phyloP scores from a whole-genome alignment of 2,113 vertebrate genomes.

The Triplophysa siluroides region DNA sequence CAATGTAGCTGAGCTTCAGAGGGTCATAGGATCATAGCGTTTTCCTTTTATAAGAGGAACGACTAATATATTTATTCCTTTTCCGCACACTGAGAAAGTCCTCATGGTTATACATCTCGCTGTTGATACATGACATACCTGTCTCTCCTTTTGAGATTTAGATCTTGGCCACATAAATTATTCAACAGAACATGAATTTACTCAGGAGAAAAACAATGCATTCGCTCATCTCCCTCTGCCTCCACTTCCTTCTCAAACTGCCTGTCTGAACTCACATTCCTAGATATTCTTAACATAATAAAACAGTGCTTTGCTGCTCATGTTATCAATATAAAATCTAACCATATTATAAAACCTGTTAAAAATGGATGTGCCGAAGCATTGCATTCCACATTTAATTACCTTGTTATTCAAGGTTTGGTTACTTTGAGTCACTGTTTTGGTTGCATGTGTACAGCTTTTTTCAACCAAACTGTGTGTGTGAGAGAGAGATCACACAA shows the following conservation, averaged over 20 bases:
- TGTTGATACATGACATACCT: constrained; percentile 14
- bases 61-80: background rate
- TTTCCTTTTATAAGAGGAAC: constrained; percentile 1
- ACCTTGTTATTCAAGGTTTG: background rate
- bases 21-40: background rate
- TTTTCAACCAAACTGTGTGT: background rate
- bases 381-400: too few species aligned
- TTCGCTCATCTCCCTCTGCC: background rate
- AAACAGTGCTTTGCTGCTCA: background rate
- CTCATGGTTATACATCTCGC: background rate
- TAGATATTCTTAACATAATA: background rate
- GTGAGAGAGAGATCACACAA: background rate
- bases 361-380: too few species aligned
- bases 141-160: constrained; percentile 2
- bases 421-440: background rate
- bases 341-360: too few species aligned
- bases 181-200: background rate
- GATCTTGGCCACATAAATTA: constrained; percentile 9
- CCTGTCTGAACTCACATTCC: constrained; percentile 5
- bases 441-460: background rate
- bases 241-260: constrained; percentile 4
- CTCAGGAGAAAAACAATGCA: constrained; percentile 21
- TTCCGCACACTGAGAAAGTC: background rate
- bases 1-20: background rate
- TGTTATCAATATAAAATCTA: too few species aligned